Percentiles rank a stretch among this genome's conserved stretches.
Conservation (phyloP, 2,888 invertebrate species). For the Platycnemis pennipes region DNA sequence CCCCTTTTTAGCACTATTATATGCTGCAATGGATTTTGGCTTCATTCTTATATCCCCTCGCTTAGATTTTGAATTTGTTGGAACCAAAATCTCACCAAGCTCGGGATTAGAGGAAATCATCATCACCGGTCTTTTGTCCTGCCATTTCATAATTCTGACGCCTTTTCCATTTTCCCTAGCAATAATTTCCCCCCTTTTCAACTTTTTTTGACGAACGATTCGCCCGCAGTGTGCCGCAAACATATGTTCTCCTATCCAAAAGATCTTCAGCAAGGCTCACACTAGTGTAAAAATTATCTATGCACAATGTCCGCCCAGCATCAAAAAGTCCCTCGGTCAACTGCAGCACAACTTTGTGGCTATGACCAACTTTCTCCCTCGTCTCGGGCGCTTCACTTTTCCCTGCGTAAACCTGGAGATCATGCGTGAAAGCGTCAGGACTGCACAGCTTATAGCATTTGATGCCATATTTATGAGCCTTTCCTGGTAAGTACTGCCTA, state of each 20-base stretch:
- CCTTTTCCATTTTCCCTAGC: too few species aligned
- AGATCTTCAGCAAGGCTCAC: slow-evolving; percentile 74
- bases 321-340: not conserved
- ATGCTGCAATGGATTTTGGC: slow-evolving; percentile 14
- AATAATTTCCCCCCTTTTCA: slow-evolving; percentile 72
- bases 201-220: slow-evolving; percentile 75
- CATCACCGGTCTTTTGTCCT: slow-evolving; percentile 15
- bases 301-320: slow-evolving; percentile 5
- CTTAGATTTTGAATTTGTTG: not conserved
- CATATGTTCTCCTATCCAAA: slow-evolving; percentile 75
- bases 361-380: not conserved
- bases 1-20: slow-evolving; percentile 43
- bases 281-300: slow-evolving; percentile 44
- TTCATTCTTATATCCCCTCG: not conserved
- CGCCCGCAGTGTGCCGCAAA: slow-evolving; percentile 76
- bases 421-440: not conserved
- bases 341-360: slow-evolving; percentile 32
- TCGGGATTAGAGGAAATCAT: slow-evolving; percentile 7
- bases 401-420: not conserved
- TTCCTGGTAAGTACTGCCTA: slow-evolving; percentile 7
- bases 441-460: not conserved
- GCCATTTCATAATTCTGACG: slow-evolving; percentile 39
- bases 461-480: not conserved
- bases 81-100: not conserved
- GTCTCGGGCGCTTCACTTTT: not conserved